Base-by-base conservation (phyloP, 2,888 invertebrate genomes). In the Fabriciana adippe region DNA sequence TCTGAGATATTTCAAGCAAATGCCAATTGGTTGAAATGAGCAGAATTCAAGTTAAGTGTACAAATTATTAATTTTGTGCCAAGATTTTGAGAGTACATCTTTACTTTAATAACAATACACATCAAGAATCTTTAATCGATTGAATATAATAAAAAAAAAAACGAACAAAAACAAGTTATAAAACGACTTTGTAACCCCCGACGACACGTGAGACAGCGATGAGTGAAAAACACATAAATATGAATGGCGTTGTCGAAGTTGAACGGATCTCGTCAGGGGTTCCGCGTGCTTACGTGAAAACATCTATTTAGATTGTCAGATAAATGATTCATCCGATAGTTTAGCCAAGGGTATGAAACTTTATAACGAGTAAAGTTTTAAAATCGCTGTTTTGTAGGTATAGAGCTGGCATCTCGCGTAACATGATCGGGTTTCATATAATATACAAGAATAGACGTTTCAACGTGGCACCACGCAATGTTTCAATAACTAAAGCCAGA, bases 181-280 rank as follows among this genome's bases (percentile, higher is more conserved):
- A 41, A 61, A 71, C 61, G 68, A 54, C 47, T 67, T 69, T 57
- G 50, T 41, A 69, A 69, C 64, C 69, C 69, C 64, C 64, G 69
- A 69, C 67, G 71, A 64, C 50, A 56, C 35, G 51, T 53, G 55
- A 31, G 45, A 15, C 35, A 47, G 31, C 18, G 50, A 35, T 31
- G 50, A 31, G n/a, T 60, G 35, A 41, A 45, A 18, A 41, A 35
- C 26, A 16, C 31, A 26, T 26, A 26, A 16, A 60, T 48, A 59
- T 59, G 26, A 26, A 59, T 59, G 26, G 31, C 31, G 26, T 31
- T 26, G 48, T 59, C 15, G n/a, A 50, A 60, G n/a, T 16, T 48
- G 60, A 60, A 60, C 31, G 60, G 31, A 63, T 35, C 55, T 65
- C 66, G 69, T 69, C 66, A 56, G 63, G 62, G 66, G 68, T 69